Evolutionary conservation across 1,140 invertebrate species (phyloP), one percentile per base, ranked within the genome.

Genomic region (Leptinotarsa lineolata): DNA sequence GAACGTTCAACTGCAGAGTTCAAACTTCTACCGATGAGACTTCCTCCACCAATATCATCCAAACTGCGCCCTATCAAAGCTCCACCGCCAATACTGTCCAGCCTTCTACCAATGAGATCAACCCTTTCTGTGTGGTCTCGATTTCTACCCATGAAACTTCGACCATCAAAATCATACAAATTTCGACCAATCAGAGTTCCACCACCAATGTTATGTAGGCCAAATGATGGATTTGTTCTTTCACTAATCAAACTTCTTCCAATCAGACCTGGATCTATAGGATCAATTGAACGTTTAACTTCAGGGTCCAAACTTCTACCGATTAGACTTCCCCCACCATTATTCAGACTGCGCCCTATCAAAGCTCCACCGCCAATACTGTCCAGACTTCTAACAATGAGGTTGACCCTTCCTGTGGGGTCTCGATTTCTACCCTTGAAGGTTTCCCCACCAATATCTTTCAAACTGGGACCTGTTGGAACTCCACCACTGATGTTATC

Each of bases 1-100:
- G 18, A 20, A 21, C 63, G 18, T 20, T 22, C 18, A 11, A 24
- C 22, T 21, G 22, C 11, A 11, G 54, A 46, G 45, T 79, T 75
- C 1, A 22, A 6, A 77, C 2, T 48, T 11, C 45, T 11, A 16
- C 45, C 45, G 45, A 46, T 46, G 73, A 18, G 39, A 18, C 64
- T 63, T 20, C 72, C 70, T 13, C 77, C 77, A 15, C 77, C 77
- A 45, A 79, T 75, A 18, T 44, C 46, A 46, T 79, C 77, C 0
- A 77, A n/a, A 24, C 20, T 63, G 61, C 75, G 70, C 45, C 72
- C 70, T 12, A 46, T 64, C 16, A 78, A 22, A 48, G 44, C 61
- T 45, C 72, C 70, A 15, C 77, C 77, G 16, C 73, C 77, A 54
- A 77, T 77, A 13, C 58, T 44, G 46, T 78, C 77, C 22, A 78